A percentile compares a stretch with the other conserved stretches of the same genome.
phyloP scores from a whole-genome alignment of 2,797 vertebrate species.

The Salmo trutta region DNA sequence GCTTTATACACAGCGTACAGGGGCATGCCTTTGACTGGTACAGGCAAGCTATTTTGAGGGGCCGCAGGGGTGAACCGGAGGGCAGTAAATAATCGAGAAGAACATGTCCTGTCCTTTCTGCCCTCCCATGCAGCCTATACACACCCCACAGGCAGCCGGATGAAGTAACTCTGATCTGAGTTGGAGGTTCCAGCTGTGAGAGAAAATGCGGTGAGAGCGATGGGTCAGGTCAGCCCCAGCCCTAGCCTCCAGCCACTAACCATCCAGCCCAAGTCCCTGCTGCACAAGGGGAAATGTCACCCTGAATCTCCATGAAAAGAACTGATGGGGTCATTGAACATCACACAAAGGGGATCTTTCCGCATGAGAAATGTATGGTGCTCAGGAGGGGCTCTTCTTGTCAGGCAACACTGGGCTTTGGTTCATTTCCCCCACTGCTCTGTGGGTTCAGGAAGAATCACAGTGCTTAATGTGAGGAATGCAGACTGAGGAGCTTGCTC shows the following conservation, averaged over 20 bases:
- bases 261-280: not conserved
- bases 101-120: not conserved
- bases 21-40: not conserved
- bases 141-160: not conserved
- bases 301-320: not conserved
- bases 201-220: too few species aligned
- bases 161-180: too few species aligned
- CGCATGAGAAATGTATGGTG: not conserved
- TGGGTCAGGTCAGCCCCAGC: too few species aligned
- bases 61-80: not conserved
- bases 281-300: not conserved
- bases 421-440: not conserved
- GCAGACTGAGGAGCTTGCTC: not conserved
- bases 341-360: not conserved
- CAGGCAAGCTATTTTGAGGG: not conserved
- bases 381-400: not conserved
- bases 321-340: conserved; percentile 5
- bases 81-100: not conserved
- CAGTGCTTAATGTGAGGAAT: not conserved
- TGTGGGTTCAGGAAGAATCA: not conserved
- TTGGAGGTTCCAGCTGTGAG: too few species aligned
- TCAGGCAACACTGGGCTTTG: not conserved
- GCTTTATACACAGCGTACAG: not conserved
- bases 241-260: too few species aligned
- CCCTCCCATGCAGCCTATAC: not conserved